A percentile compares a stretch with the other conserved stretches of the same genome.
Conservation (phyloP, 2,888 invertebrate genomes). For the Dorcus hopei region DNA sequence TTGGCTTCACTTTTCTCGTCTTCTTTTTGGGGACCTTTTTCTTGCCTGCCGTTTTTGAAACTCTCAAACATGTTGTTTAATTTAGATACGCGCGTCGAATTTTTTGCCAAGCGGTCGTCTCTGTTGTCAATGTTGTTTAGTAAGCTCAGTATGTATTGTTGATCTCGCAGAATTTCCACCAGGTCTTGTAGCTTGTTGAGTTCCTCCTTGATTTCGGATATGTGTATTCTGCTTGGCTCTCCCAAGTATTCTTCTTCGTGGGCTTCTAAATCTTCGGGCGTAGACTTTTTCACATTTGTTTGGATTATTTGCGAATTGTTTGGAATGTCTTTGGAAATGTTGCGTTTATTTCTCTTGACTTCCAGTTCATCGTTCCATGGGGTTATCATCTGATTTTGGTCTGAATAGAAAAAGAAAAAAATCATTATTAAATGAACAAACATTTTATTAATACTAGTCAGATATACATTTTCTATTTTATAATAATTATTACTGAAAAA, state of each 20-base stretch:
- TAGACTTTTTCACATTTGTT: not conserved
- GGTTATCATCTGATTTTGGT: too few species aligned
- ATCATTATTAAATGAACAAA: too few species aligned
- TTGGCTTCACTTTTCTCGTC: not conserved
- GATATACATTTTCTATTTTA: too few species aligned
- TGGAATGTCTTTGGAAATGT: not conserved
- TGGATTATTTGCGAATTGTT: not conserved
- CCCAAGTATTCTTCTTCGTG: not conserved
- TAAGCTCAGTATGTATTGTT: constrained; percentile 36
- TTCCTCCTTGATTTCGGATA: constrained; percentile 37
- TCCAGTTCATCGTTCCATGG: not conserved
- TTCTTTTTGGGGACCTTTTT: not conserved
- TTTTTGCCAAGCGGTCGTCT: too few species aligned
- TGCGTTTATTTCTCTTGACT: not conserved
- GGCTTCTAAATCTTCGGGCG: not conserved
- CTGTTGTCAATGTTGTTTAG: constrained; percentile 24
- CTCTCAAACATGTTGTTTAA: too few species aligned
- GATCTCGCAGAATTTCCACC: constrained; percentile 38
- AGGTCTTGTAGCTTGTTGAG: constrained; percentile 39
- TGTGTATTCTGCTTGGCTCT: constrained; percentile 13
- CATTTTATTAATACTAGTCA: too few species aligned
- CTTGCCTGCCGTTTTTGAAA: too few species aligned
- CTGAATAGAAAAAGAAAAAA: too few species aligned
- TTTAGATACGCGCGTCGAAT: too few species aligned
- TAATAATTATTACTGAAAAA: too few species aligned